Percentiles rank a stretch among this genome's conserved stretches.
These are phyloP conservation scores for Chironomus striatipennis DNA, from an alignment of 1,140 invertebrate species.

Conservation along the genomic window DNA sequence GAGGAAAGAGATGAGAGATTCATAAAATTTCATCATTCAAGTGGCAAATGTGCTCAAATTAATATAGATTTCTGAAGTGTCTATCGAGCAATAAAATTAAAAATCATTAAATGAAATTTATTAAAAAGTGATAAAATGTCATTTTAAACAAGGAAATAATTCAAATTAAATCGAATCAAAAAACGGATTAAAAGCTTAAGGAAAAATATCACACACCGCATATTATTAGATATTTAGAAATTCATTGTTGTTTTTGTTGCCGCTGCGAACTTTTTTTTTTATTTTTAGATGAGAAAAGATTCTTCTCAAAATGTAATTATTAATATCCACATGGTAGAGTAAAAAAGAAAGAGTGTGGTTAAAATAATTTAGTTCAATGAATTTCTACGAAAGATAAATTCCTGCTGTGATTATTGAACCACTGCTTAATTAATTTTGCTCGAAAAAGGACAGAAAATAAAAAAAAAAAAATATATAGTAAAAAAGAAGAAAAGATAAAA, in stretches of 20 bases:
- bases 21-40: not conserved
- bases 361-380: no score
- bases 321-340: not conserved
- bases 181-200: not conserved
- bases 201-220: not conserved
- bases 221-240: no score
- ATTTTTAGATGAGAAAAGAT: not conserved
- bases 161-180: not conserved
- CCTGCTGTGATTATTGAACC: no score
- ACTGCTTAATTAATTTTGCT: no score
- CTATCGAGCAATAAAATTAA: not conserved
- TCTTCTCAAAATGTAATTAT: not conserved
- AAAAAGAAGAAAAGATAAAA: not conserved
- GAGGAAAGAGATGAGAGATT: conserved; percentile 12
- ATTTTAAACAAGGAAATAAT: not conserved
- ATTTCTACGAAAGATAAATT: no score
- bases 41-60: conserved; percentile 7
- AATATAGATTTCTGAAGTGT: not conserved
- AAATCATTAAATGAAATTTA: not conserved
- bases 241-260: not conserved
- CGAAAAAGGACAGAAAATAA: not conserved
- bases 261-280: not conserved
- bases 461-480: not conserved
- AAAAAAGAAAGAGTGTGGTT: no score
- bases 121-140: conserved; percentile 9